Base-by-base conservation (phyloP, 92 coral and sea anemone genomes). In the Phenganax marumi region DNA sequence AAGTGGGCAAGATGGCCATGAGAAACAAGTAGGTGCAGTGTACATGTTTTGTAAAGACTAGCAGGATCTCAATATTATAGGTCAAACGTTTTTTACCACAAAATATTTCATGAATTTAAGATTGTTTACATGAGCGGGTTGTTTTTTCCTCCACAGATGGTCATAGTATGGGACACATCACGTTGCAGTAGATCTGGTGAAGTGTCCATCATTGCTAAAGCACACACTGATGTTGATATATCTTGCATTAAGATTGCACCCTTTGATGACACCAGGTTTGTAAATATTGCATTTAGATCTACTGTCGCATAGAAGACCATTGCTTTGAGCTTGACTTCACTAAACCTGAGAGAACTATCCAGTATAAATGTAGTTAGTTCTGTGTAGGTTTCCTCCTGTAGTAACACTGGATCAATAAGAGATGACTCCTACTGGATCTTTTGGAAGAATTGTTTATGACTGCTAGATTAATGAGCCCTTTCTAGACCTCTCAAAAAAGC, bases 221-320 rank as follows among this genome's bases (percentile, higher is more conserved):
- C 99, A 17, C 99, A 96, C 70, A 96, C 99, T 22, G 99, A 96
- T 86, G 96, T 92, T 46, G 95, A 96, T 77, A 92, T 96, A 83
- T 84, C 89, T 12, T 90, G 93, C 21, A 91, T 96, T 92, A 92
- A 91, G 63, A 96, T 96, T 56, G 97, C 99, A 49, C 90, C 93
- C 76, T 96, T 92, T 81, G 99, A 96, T 81, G 99, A 96, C 77
- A 96, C 96, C 91, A 96, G 99, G 95, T 91, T 75, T 23, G 60
- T 24, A 7, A 7, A 22, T 25, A 68, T 14, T 7, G 7, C 3
- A 14, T 14, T 56, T 56, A 56, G n/a, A 14, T 56, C 63, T 19
- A 56, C n/a, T 1, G n/a, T 56, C 17, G 3, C 25, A 65, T 12
- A 6, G 46, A 5, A 19, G 72, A 56, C 21, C 63, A 33, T 2